These are phyloP conservation scores for Bradypodion ventrale DNA, from an alignment of 2,797 vertebrate species.

Conservation along the genomic window DNA sequence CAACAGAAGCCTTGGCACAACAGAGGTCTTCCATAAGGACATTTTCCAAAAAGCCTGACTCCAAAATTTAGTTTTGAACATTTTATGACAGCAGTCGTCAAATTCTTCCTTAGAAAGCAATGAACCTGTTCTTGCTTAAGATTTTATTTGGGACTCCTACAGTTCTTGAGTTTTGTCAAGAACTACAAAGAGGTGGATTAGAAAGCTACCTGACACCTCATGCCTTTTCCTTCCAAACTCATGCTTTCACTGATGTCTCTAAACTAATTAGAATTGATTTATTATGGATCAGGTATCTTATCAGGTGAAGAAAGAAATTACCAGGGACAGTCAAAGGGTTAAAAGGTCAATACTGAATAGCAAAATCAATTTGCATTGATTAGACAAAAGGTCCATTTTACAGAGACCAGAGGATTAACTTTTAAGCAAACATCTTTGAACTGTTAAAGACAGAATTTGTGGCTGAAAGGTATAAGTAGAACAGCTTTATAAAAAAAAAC, in stretches of 20 bases:
- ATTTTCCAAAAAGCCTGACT: neutral
- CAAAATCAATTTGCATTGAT: conserved; percentile 99
- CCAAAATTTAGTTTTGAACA: neutral
- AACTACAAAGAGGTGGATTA: conserved; percentile 41
- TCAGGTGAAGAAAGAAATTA: conserved; percentile 96
- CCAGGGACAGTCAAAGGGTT: conserved; percentile 88
- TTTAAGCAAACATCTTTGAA: conserved; percentile 92
- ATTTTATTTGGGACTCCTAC: conserved; percentile 38
- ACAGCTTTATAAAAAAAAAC: conserved; percentile 71
- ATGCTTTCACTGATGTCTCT: conserved; percentile 77
- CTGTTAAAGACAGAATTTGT: conserved; percentile 73
- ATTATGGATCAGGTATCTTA: conserved; percentile 98
- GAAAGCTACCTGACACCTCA: conserved; percentile 69
- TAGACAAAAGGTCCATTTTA: conserved; percentile 97
- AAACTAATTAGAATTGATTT: conserved; percentile 99
- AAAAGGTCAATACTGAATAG: conserved; percentile 93
- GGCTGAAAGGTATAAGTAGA: conserved; percentile 68
- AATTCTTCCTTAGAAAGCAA: conserved; percentile 28
- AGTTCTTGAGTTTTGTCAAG: conserved; percentile 26
- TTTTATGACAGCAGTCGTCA: conserved; percentile 6
- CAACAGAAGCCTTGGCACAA: too few relatives aligned
- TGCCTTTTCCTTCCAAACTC: conserved; percentile 72
- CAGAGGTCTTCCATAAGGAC: neutral
- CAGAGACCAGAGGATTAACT: conserved; percentile 94
- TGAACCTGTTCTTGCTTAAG: conserved; percentile 16